A percentile compares a stretch with the other conserved stretches of the same genome.
Evolutionary conservation across 2,888 invertebrate genomes (phyloP).

Genomic region (Synergus gifuensis): DNA sequence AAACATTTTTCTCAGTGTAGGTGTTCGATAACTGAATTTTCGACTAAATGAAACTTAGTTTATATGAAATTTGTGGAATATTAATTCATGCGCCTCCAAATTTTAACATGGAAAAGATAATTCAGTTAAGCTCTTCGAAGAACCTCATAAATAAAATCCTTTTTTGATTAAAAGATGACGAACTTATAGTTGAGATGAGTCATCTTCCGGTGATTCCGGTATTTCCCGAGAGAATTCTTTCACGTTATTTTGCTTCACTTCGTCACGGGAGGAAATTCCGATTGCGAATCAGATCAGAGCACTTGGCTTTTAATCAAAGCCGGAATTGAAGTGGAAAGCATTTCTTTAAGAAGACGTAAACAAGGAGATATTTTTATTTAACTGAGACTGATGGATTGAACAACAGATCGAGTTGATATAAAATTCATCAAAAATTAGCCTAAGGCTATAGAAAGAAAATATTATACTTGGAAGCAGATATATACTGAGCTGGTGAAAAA

Average conservation of each 20-base stretch:
- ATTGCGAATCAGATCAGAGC: background rate
- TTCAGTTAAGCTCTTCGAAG: background rate
- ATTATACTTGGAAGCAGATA: too few species aligned
- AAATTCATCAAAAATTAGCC: background rate
- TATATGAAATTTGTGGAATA: too few species aligned
- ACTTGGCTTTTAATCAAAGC: constrained; percentile 4
- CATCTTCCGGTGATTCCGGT: constrained; percentile 33
- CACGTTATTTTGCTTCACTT: constrained; percentile 14
- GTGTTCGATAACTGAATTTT: too few species aligned
- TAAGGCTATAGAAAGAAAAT: too few species aligned
- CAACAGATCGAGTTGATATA: too few species aligned
- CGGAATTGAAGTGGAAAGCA: background rate
- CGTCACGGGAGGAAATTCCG: constrained; percentile 5
- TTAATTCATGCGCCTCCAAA: too few species aligned
- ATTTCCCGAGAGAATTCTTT: constrained; percentile 19
- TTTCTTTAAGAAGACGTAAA: background rate
- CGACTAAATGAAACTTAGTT: too few species aligned
- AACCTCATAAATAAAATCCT: background rate
- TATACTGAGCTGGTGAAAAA: background rate
- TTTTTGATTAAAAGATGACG: constrained; percentile 24
- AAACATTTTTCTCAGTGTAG: too few species aligned
- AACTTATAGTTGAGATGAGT: background rate
- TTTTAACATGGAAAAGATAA: background rate
- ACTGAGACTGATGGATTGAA: too few species aligned
- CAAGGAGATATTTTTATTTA: too few species aligned